phyloP scores from a whole-genome alignment of 2,888 invertebrate genomes.

The Leptinotarsa tumamoca region DNA sequence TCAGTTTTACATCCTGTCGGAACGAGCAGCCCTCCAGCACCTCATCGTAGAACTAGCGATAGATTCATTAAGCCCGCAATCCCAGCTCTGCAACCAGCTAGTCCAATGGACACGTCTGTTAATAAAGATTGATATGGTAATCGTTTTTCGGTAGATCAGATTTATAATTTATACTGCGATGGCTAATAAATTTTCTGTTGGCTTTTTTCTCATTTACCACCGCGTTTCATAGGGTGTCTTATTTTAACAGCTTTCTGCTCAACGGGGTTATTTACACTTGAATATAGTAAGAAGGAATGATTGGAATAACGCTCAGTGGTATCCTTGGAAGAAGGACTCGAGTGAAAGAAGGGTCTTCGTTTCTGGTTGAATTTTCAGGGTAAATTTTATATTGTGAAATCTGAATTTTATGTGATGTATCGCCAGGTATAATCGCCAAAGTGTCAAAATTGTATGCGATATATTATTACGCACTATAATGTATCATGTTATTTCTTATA shows the following conservation, averaged over 20 bases:
- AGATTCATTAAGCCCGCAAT: slow-evolving; percentile 89
- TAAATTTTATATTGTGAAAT: background rate
- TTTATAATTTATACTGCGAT: slow-evolving; percentile 23
- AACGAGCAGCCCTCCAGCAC: slow-evolving; percentile 69
- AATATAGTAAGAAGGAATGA: background rate
- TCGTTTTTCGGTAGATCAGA: background rate
- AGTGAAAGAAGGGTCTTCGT: background rate
- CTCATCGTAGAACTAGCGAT: slow-evolving; percentile 76
- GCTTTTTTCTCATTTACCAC: slow-evolving; percentile 13
- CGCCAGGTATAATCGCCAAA: background rate
- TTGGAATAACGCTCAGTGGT: background rate
- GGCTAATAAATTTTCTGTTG: slow-evolving; percentile 22
- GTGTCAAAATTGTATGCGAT: background rate
- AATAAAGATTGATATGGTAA: slow-evolving; percentile 61
- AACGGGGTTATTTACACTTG: background rate
- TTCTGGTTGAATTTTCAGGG: background rate
- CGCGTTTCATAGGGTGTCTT: background rate
- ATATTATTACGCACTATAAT: background rate
- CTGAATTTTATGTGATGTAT: background rate
- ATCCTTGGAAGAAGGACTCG: background rate
- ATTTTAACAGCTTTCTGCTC: slow-evolving; percentile 3
- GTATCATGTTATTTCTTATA: background rate
- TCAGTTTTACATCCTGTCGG: slow-evolving; percentile 67
- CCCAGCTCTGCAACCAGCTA: slow-evolving; percentile 73
- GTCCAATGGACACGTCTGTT: slow-evolving; percentile 80